Base-by-base conservation (phyloP, 2,888 invertebrate genomes). In the Uloborus plumipes region DNA sequence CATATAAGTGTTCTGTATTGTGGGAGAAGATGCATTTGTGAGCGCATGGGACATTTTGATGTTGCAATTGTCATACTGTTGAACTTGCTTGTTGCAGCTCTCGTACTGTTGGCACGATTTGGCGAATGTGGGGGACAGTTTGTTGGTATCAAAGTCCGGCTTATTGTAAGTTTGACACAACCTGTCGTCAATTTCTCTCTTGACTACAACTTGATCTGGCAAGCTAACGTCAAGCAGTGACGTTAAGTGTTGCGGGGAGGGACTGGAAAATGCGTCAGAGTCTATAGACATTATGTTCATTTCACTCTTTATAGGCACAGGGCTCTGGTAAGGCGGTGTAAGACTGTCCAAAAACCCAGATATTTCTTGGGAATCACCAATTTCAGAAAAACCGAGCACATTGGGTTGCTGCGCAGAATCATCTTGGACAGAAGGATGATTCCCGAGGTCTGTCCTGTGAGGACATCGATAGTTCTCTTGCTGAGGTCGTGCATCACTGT, bases 241-340 rank as follows among this genome's bases (percentile, higher is more conserved):
- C 0, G 79, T 59, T 22, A 73, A 80, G n/a, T 69, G 67, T 50
- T 72, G 73, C 1, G 39, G 9, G 16, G 78, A 64, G 16, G 39
- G 14, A 6, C 67, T 47, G 39, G 61, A 50, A 53, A 61, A 79
- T 4, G 73, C 16, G 15, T 61, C 59, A n/a, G 72, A 18, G 47
- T 69, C 79, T 15, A 64, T 20, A 2, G 74, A 59, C 4, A 31
- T 31, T 4, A 62, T 51, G 49, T 58, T 70, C 9, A 39, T 39
- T 22, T 78, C 80, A 16, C 26, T 81, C 58, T 81, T 81, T 51
- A 81, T 58, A 18, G 22, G 31, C 0, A 58, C 73, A 9, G 79
- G 79, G 58, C 78, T 79, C n/a, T 73, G 73, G 26, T 81, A 74
- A 6, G 80, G 80, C 0, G 80, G 79, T 6, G 79, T 80, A 39